A percentile compares a stretch with the other conserved stretches of the same genome.
Conservation (phyloP, 1,140 invertebrate species). For the Zaprionus ornatus region DNA sequence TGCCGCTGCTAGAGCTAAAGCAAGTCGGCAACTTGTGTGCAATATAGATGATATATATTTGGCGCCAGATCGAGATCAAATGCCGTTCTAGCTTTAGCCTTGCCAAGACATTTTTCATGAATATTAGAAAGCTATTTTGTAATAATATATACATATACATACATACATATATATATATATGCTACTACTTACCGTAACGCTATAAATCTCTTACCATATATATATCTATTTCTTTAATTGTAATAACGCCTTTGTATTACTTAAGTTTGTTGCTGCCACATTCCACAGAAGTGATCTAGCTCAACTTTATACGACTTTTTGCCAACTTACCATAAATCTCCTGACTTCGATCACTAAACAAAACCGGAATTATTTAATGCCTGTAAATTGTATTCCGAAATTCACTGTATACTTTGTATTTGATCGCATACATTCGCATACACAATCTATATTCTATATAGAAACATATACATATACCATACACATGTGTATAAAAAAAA, state of each 20-base stretch:
- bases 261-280: constrained; percentile 56
- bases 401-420: not conserved
- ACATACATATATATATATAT: not conserved
- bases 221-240: constrained; percentile 28
- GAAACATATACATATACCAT: constrained; percentile 21
- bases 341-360: constrained; percentile 3
- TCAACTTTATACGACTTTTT: constrained; percentile 23
- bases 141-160: constrained; percentile 22
- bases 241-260: constrained; percentile 30
- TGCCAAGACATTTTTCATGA: constrained; percentile 33
- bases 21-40: constrained; percentile 21
- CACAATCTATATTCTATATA: constrained; percentile 24
- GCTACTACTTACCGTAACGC: not conserved
- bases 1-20: constrained; percentile 12
- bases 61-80: constrained; percentile 17
- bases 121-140: constrained; percentile 33
- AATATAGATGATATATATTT: constrained; percentile 28
- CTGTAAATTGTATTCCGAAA: constrained; percentile 14
- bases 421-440: constrained; percentile 34
- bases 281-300: constrained; percentile 48
- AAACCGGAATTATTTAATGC: constrained; percentile 1
- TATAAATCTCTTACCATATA: not conserved
- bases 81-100: constrained; percentile 20
- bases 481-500: constrained; percentile 29
- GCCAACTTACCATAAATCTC: not conserved